Evolutionary conservation across 2,113 vertebrate genomes (phyloP), one percentile per base, ranked within the genome.

Genomic region (Austrofundulus limnaeus): DNA sequence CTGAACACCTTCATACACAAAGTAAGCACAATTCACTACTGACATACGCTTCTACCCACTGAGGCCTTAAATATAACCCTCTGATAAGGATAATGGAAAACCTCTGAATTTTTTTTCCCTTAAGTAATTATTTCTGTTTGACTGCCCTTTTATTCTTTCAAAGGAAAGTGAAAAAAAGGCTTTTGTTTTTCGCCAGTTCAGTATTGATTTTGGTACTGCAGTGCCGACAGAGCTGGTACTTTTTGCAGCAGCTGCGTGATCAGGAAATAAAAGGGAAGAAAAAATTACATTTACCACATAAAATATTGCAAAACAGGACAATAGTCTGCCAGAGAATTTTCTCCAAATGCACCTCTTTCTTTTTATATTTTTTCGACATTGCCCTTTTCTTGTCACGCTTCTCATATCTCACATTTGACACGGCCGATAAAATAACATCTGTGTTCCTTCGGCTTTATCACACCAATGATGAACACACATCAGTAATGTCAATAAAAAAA

Each of bases 391-490:
- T 34, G 2, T 38, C 43, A 46, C 2, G 43, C 43, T 46, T 46
- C 13, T n/a, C 17, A 46, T 34, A 2, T 11, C 1, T 50, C 24
- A 15, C 50, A 45, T 17, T 60, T 11, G 43, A n/a, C 41, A 53
- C 28, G 39, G 24, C 34, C 60, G 19, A 69, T 78, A 31, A 67
- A 77, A 70, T 55, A 50, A 24, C 76, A 82, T 76, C 72, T 85
- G 11, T 6, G 41, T 62, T 56, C 9, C 25, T 75, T 52, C 42
- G 61, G 11, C 20, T 78, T 64, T 52, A 80, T 75, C 58, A 72
- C 49, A 70, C 46, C 50, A 61, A 71, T 59, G 50, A 82, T 80
- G 43, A 75, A 65, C 66, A 72, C 72, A 80, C 51, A 75, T 84
- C 28, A 51, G 21, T 38, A 19, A 53, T 70, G 64, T 75, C 75